These are phyloP conservation scores for Kryptopterus vitreolus DNA, from an alignment of 2,797 vertebrate species.

Conservation along the genomic window DNA sequence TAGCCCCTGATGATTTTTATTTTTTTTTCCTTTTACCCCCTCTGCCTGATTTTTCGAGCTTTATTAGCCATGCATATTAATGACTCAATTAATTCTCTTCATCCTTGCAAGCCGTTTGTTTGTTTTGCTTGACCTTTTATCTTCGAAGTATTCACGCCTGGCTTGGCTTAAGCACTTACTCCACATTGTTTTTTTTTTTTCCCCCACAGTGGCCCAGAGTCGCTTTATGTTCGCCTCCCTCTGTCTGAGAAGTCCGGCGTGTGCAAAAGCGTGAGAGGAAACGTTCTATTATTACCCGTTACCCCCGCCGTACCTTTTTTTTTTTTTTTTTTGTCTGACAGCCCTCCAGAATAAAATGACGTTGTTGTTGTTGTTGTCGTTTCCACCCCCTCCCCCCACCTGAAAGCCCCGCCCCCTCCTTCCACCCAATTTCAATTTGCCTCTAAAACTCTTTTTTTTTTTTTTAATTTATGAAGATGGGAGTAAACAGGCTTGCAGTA, in stretches of 20 bases:
- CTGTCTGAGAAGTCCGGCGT: slow-evolving; percentile 69
- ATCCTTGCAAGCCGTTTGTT: slow-evolving; percentile 86
- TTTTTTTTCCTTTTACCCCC: slow-evolving; percentile 40
- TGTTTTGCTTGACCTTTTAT: slow-evolving; percentile 89
- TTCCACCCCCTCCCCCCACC: too few species aligned
- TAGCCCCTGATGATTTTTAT: slow-evolving; percentile 77
- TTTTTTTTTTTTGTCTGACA: slow-evolving; percentile 76
- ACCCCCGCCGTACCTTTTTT: slow-evolving; percentile 71
- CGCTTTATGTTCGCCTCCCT: slow-evolving; percentile 75
- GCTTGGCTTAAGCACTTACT: slow-evolving; percentile 83
- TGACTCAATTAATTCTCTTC: slow-evolving; percentile 91
- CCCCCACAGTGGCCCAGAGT: slow-evolving; percentile 74
- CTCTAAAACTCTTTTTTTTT: slow-evolving; percentile 60
- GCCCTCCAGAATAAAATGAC: slow-evolving; percentile 75
- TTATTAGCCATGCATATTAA: slow-evolving; percentile 89
- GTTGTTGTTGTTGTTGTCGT: slow-evolving; percentile 70
- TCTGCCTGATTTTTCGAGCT: slow-evolving; percentile 75
- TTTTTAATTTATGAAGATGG: slow-evolving; percentile 78
- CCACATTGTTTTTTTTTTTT: slow-evolving; percentile 63
- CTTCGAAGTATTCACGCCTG: slow-evolving; percentile 82
- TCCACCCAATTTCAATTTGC: slow-evolving; percentile 56
- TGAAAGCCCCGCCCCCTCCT: too few species aligned
- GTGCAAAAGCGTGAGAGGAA: slow-evolving; percentile 76
- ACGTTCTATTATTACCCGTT: slow-evolving; percentile 73
- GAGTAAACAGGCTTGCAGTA: slow-evolving; percentile 73